Evolutionary conservation across 2,888 invertebrate genomes (phyloP).

Genomic region (Dryadula phaetusa): DNA sequence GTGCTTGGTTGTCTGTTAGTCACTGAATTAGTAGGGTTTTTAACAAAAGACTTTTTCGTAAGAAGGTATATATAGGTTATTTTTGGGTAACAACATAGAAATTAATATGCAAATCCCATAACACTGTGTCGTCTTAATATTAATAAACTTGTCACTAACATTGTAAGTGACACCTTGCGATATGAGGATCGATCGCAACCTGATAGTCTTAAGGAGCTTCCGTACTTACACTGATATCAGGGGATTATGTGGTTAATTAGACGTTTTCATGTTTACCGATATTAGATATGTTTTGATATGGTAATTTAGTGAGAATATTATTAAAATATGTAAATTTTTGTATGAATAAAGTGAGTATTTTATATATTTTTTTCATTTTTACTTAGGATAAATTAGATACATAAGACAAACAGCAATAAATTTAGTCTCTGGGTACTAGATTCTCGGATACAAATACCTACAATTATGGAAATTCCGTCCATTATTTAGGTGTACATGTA

Average conservation of each 20-base stretch:
- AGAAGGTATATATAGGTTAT: too few species aligned
- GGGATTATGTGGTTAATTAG: constrained; percentile 47
- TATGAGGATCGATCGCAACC: constrained; percentile 50
- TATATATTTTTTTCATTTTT: not conserved
- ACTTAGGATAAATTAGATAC: too few species aligned
- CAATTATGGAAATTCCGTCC: too few species aligned
- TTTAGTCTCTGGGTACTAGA: too few species aligned
- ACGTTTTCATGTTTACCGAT: constrained; percentile 38
- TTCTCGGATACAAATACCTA: too few species aligned
- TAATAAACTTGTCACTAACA: constrained; percentile 37
- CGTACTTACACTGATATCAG: constrained; percentile 51
- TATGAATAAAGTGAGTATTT: not conserved
- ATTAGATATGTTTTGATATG: constrained; percentile 25
- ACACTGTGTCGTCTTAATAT: constrained; percentile 24
- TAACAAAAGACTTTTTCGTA: too few species aligned
- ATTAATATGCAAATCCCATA: not conserved
- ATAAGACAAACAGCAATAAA: too few species aligned
- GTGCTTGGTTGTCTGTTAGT: too few species aligned
- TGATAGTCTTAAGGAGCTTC: constrained; percentile 49
- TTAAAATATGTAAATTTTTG: not conserved
- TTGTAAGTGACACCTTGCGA: constrained; percentile 44
- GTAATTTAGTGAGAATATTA: constrained; percentile 1
- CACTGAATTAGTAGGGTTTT: too few species aligned
- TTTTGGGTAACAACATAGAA: not conserved
- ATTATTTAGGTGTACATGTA: too few species aligned